Evolutionary conservation across 2,888 invertebrate genomes (phyloP).

Genomic region (Galerucella calmariensis): DNA sequence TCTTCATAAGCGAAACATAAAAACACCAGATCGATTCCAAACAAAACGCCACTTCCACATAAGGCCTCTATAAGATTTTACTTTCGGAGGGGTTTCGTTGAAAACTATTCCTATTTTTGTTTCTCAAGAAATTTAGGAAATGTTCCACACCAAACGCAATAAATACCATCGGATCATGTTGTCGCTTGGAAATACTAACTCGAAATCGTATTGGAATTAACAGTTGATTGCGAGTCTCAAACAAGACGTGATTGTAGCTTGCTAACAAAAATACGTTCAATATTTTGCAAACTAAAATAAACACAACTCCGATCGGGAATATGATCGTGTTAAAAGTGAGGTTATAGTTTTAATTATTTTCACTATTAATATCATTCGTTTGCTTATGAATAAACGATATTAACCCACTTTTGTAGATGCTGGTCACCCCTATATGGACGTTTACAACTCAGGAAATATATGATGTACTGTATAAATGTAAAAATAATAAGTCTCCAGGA

Average conservation of each 20-base stretch:
- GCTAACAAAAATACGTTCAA: neutral
- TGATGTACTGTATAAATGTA: too few species aligned
- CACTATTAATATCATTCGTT: too few species aligned
- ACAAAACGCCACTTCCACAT: constrained; percentile 34
- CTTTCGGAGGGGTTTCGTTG: neutral
- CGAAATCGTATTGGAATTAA: neutral
- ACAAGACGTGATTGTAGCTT: neutral
- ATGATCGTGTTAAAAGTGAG: too few species aligned
- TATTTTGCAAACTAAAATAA: too few species aligned
- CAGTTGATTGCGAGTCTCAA: neutral
- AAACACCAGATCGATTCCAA: constrained; percentile 38
- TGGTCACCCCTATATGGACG: too few species aligned
- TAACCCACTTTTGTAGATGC: neutral
- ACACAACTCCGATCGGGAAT: too few species aligned
- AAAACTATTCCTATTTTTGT: too few species aligned
- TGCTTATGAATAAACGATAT: too few species aligned
- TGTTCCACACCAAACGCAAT: neutral
- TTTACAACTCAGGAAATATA: too few species aligned
- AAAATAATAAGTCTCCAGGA: too few species aligned
- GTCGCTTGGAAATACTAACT: neutral
- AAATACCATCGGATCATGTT: neutral
- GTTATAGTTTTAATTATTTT: too few species aligned
- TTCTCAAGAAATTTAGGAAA: neutral
- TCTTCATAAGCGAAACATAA: constrained; percentile 47
- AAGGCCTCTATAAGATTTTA: constrained; percentile 37